Conservation (phyloP, 2,888 invertebrate species). For the Eristalis intricaria region DNA sequence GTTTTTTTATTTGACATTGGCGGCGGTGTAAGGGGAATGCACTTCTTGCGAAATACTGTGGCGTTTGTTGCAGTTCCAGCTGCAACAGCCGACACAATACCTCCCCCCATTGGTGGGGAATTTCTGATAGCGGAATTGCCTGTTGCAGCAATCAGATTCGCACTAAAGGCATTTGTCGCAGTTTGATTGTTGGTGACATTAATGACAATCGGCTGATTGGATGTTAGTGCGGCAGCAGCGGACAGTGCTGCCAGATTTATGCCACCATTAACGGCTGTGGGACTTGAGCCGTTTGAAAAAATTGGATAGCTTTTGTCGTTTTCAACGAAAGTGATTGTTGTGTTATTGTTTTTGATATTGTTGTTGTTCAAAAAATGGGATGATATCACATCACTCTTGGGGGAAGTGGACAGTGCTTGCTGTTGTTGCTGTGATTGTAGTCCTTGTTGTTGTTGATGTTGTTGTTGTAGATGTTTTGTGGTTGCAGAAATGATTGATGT, state of each 20-base stretch:
- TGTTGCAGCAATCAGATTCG: conserved; percentile 26
- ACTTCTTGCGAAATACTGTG: conserved; percentile 75
- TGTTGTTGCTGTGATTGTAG: conserved; percentile 66
- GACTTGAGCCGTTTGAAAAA: conserved; percentile 36
- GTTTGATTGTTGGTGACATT: conserved; percentile 68
- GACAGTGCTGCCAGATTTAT: conserved; percentile 73
- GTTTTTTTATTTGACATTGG: conserved; percentile 79
- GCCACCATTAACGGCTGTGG: conserved; percentile 64
- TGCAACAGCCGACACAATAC: conserved; percentile 59
- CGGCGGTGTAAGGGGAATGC: conserved; percentile 79
- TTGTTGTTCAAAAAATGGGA: conserved; percentile 61
- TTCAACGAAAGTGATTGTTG: conserved; percentile 69
- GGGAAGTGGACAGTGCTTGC: conserved; percentile 56
- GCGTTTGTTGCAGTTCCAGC: conserved; percentile 67
- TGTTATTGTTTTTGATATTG: conserved; percentile 46
- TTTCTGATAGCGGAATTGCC: conserved; percentile 52
- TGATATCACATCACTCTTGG: conserved; percentile 57
- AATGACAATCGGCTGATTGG: conserved; percentile 65
- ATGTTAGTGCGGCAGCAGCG: conserved; percentile 66
- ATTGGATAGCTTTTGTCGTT: conserved; percentile 50
- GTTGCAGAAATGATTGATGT: conserved; percentile 64
- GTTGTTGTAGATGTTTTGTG: conserved; percentile 72
- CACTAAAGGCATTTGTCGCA: conserved; percentile 55
- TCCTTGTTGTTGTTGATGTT: conserved; percentile 72
- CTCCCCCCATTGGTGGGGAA: conserved; percentile 56